Evolutionary conservation across 2,113 vertebrate species (phyloP), one percentile per base, ranked within the genome.

Genomic region (Dromas ardeola): DNA sequence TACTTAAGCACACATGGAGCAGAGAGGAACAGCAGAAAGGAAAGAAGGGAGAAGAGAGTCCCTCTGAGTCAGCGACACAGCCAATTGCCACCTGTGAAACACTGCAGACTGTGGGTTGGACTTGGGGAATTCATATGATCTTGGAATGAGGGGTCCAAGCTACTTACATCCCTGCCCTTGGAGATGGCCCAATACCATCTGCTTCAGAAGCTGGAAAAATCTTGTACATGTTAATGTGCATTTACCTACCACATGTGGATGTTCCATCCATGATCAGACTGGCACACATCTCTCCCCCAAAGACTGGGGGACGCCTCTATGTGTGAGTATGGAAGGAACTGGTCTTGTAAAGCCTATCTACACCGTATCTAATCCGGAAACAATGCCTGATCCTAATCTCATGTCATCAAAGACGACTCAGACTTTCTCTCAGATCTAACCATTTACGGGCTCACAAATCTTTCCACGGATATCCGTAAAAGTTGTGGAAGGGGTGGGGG

Each of bases 401-500:
- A 18, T 13, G 11, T 42, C 14, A 1, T 40, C 32, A 40, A 65
- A 80, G 25, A 69, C 2, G 0, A 58, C 3, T 59, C 45, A 59
- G 22, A 73, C 2, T 6, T 86, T 80, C 27, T 50, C 32, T 6
- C 5, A 72, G 18, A 72, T 66, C 18, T 61, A 45, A 91, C 45
- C n/a, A 61, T 43, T 79, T 88, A 80, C 6, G 0, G 13, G 30
- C 10, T 72, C 27, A 69, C 20, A 81, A 83, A 73, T 42, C 14
- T 80, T 90, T 65, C 30, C 53, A 49, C 0, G 2, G n/a, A 19
- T 81, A 69, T 47, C 30, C 47, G 15, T 47, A 83, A 86, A 26
- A 1, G 1, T 38, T 36, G 19, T 6, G 9, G 17, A 5, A 9
- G 20, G 2, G 8, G 29, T 6, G 17, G 25, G 59, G 8, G 9